Percentiles rank a stretch among this genome's conserved stretches.
Conservation (phyloP, 2,797 vertebrate genomes). For the Myiothlypis chrysogaster region DNA sequence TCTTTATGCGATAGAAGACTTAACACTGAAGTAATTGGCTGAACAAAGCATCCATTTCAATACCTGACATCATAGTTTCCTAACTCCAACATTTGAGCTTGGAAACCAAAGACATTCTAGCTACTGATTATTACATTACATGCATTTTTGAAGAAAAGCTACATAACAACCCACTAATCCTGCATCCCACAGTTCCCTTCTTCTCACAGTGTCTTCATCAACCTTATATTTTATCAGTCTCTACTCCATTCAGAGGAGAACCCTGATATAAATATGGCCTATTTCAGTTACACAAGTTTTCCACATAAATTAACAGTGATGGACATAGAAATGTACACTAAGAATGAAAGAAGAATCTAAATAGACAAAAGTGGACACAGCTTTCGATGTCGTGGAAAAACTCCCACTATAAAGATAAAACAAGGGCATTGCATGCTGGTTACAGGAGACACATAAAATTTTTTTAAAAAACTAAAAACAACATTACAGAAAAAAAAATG, state of each 20-base stretch:
- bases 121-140: fast-evolving
- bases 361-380: background rate
- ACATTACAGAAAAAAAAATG: background rate
- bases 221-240: background rate
- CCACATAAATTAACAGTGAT: background rate
- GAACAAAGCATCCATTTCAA: fast-evolving
- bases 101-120: background rate
- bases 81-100: background rate
- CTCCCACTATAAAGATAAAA: background rate
- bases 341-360: background rate
- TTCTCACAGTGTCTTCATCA: background rate
- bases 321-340: background rate
- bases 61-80: background rate
- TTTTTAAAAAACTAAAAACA: fast-evolving
- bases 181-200: background rate
- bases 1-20: too few relatives aligned
- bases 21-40: background rate
- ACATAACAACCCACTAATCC: fast-evolving
- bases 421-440: background rate
- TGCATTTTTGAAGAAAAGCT: background rate
- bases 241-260: background rate
- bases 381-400: background rate
- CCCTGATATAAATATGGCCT: background rate
- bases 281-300: background rate
- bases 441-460: background rate